Evolutionary conservation across 2,113 vertebrate species (phyloP).

Genomic region (Halcyon malimbica): DNA sequence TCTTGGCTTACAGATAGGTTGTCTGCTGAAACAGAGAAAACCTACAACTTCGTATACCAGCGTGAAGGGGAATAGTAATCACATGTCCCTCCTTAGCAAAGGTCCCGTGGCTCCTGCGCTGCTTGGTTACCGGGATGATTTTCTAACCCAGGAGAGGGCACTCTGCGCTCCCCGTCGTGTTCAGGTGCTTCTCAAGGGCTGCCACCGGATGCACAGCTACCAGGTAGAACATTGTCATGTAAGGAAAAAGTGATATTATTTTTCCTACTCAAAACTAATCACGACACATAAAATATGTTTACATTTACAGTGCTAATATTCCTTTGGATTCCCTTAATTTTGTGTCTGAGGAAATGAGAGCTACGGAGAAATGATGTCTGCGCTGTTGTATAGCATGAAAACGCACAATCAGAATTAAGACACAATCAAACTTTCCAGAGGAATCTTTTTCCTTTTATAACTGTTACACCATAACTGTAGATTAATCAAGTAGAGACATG

Average conservation of each 20-base stretch:
- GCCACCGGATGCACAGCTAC: too few species aligned
- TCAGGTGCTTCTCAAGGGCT: background rate
- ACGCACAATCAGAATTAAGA: background rate
- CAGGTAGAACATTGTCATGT: background rate
- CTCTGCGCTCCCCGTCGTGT: fast-evolving
- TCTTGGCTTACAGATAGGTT: background rate
- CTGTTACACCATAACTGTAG: background rate
- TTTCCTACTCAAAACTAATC: background rate
- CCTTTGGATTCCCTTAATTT: background rate
- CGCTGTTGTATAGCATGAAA: background rate
- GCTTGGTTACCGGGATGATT: background rate
- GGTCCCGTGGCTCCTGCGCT: fast-evolving
- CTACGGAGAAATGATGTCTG: background rate
- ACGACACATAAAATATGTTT: background rate
- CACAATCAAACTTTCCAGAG: background rate
- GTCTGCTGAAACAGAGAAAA: background rate
- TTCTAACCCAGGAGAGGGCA: background rate
- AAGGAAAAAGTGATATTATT: background rate
- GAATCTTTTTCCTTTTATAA: background rate
- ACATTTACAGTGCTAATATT: background rate
- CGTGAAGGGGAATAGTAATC: background rate
- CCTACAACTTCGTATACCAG: background rate
- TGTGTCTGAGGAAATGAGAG: background rate
- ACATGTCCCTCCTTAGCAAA: background rate
- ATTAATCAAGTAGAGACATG: background rate